These are phyloP conservation scores for Drosophila paranaensis DNA, from an alignment of 2,888 invertebrate species.

Conservation along the genomic window DNA sequence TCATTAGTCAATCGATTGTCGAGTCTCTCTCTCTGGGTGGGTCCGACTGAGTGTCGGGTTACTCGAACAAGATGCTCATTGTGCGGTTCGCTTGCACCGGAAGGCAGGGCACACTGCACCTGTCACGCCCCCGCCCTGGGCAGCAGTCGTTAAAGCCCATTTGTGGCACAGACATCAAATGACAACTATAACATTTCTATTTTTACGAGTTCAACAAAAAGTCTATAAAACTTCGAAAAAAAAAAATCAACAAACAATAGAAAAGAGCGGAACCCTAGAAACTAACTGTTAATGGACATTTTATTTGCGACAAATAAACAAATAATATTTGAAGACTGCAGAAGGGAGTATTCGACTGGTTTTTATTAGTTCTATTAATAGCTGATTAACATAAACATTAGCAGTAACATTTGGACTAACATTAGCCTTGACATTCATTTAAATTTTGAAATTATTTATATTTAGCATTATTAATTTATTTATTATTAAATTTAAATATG, in stretches of 20 bases:
- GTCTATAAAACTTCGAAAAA: conserved; percentile 43
- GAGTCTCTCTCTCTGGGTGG: conserved; percentile 35
- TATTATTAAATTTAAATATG: too few species aligned
- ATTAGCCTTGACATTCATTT: background rate
- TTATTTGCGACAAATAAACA: conserved; percentile 78
- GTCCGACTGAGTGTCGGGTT: conserved; percentile 41
- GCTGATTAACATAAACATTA: background rate
- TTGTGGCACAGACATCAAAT: conserved; percentile 63
- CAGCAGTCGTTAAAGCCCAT: conserved; percentile 68
- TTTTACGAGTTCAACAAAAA: conserved; percentile 73
- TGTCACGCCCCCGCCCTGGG: conserved; percentile 46
- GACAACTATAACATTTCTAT: conserved; percentile 74
- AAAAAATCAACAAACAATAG: conserved; percentile 7
- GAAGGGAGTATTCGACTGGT: background rate
- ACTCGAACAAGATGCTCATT: conserved; percentile 44
- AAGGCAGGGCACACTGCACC: conserved; percentile 49
- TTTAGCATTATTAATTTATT: too few species aligned
- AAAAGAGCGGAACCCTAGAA: conserved; percentile 35
- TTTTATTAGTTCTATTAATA: background rate
- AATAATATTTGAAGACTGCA: conserved; percentile 36
- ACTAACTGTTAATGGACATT: conserved; percentile 46
- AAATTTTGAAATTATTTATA: too few species aligned
- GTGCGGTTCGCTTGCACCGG: conserved; percentile 8
- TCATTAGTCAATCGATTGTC: conserved; percentile 64
- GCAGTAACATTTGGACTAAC: background rate